Base-by-base conservation (phyloP, 2,888 invertebrate genomes). In the Drosophila formosana region DNA sequence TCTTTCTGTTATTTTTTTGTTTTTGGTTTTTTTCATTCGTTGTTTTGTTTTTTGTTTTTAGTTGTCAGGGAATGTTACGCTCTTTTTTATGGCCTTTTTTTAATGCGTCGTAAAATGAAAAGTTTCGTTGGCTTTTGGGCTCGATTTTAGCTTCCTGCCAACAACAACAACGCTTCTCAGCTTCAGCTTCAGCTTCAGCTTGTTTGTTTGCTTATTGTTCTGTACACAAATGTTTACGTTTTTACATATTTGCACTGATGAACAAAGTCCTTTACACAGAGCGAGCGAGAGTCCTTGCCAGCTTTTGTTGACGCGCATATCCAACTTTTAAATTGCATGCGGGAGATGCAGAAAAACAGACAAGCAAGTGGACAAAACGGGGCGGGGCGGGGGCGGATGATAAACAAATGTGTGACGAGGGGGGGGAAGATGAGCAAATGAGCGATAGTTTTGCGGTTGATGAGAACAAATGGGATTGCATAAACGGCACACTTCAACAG, bases 41-140 rank as follows among this genome's bases (percentile, higher is more conserved):
- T 30, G 18, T 26, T 46, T 57, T 11, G 7, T 41, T 18, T 63
- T 66, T 55, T 63, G 34, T 49, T 55, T 80, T 76, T 61, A 64
- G 57, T 75, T 78, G 65, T 63, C 60, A 52, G 75, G 57, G 53
- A 65, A 55, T 62, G 61, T 75, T 39, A 39, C 41, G 56, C 37
- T 41, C 39, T 41, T 66, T 74, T 85, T 86, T 75, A 65, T 74
- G 78, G 57, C n/a, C 69, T 58, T 82, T 76, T 37, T 88, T 88
- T 85, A 80, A 80, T 83, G 83, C 63, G 51, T 84, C 88, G 66
- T 82, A 82, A 87, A 82, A 81, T 69, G 72, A 66, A 84, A 78
- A 79, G 63, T 73, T 83, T 76, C 34, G 57, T 43, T 62, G 56
- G 62, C 60, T 77, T 61, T 66, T 66, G 39, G 58, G 63, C 58